Evolutionary conservation across 2,888 invertebrate species (phyloP), one percentile per base, ranked within the genome.

Genomic region (Callinectes sapidus): DNA sequence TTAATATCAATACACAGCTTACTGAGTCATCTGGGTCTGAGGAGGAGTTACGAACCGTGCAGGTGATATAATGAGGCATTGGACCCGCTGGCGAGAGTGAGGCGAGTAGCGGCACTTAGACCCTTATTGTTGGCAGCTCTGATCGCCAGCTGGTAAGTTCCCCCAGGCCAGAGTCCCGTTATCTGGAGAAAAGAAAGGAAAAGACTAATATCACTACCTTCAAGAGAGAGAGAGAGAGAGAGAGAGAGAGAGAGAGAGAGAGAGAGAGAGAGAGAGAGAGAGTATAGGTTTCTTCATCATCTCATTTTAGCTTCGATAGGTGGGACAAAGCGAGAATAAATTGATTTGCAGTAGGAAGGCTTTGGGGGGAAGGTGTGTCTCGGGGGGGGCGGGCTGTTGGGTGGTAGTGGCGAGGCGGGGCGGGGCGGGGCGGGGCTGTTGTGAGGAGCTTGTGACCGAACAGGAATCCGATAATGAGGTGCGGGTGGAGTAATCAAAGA

Each of bases 111-210:
- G 16, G 66, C 39, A 54, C 92, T 92, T 61, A 39, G 6, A 32
- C 92, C 92, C 81, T 90, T 90, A n/a, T 81, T 54, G 48, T 92
- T 92, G 8, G 66, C 81, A 1, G 92, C 92, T 13, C 39, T 92
- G 32, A 92, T 90, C 28, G n/a, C 66, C 90, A 92, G 85, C 86
- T 92, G 77, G 87, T 92, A 92, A 23, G 85, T 89, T 32, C 86
- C 89, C 1, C 85, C 86, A 61, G 81, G 61, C 61, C 42, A n/a
- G 35, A 92, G 48, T 18, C 92, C 90, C 23, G 89, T 85, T 39
- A 92, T 86, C 92, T 92, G 89, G 5, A 28, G n/a, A 8, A 32
- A 55, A n/a, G 3, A 48, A 55, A 87, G 13, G 6, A 23, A 28
- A n/a, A 5, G 39, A 39, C 5, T 39, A 5, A 39, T 39, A 39